These are phyloP conservation scores for Ascaphus truei DNA, from an alignment of 2,113 vertebrate genomes.

Conservation along the genomic window DNA sequence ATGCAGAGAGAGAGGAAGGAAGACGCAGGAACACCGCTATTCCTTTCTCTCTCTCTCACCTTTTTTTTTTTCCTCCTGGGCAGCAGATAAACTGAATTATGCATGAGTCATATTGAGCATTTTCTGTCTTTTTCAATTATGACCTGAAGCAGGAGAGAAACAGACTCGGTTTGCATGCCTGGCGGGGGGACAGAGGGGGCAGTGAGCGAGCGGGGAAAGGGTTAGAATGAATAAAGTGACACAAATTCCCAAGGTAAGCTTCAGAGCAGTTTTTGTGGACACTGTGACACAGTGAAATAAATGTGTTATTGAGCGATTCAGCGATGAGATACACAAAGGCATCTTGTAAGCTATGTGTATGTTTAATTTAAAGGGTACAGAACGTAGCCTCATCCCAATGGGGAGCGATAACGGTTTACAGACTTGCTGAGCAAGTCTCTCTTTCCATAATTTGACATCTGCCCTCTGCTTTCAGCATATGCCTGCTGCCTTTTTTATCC, in stretches of 20 bases:
- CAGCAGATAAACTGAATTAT: slow-evolving; percentile 61
- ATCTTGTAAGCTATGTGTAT: background rate
- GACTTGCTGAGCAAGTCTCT: background rate
- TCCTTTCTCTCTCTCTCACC: slow-evolving; percentile 38
- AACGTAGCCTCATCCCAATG: background rate
- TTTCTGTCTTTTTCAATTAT: slow-evolving; percentile 61
- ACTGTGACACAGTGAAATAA: too few relatives aligned
- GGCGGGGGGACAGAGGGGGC: slow-evolving; percentile 42
- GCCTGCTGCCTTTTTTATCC: background rate
- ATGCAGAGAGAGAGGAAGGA: slow-evolving; percentile 37
- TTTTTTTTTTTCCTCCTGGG: slow-evolving; percentile 53
- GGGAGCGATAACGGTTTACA: background rate
- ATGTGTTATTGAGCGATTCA: too few relatives aligned
- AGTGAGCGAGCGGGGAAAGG: slow-evolving; percentile 19
- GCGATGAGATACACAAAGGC: background rate
- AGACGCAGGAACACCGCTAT: slow-evolving; percentile 47
- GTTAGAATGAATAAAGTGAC: slow-evolving; percentile 52
- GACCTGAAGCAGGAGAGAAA: slow-evolving; percentile 51
- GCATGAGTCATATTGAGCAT: slow-evolving; percentile 60
- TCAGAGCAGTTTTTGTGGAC: slow-evolving; percentile 13
- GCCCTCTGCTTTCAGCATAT: slow-evolving; percentile 7
- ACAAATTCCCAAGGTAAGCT: slow-evolving; percentile 45
- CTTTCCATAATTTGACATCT: background rate
- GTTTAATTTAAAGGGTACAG: too few relatives aligned
- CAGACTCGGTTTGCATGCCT: slow-evolving; percentile 41